Conservation (phyloP, 2,797 vertebrate genomes). For the Sebastes hubbsi region DNA sequence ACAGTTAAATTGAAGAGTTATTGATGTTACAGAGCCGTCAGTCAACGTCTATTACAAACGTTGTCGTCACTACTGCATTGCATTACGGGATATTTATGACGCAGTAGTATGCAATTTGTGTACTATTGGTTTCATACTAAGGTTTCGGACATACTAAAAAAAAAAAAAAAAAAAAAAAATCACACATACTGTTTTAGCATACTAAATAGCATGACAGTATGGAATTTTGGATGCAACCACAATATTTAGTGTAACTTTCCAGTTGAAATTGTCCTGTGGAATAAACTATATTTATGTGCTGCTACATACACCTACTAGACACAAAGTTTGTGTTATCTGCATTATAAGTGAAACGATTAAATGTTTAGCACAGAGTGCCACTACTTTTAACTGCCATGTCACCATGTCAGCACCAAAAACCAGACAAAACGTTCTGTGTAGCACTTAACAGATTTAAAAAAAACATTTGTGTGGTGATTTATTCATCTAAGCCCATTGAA, state of each 20-base stretch:
- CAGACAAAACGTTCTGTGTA: background rate
- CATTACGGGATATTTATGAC: no score
- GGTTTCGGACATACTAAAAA: no score
- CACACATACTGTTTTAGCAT: no score
- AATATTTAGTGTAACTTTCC: background rate
- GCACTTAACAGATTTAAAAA: background rate
- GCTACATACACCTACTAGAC: background rate
- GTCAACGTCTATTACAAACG: rapidly evolving
- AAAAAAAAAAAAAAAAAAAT: no score
- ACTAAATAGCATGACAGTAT: no score
- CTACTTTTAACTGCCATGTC: background rate
- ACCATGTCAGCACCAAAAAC: background rate
- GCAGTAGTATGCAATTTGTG: no score
- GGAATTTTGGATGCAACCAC: no score
- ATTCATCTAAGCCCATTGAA: background rate
- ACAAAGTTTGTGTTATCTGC: background rate
- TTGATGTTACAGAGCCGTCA: no score
- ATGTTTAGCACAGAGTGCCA: background rate
- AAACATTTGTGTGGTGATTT: background rate
- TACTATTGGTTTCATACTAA: no score
- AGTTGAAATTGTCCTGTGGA: background rate
- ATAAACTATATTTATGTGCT: background rate
- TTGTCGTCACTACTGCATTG: no score
- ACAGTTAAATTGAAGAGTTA: no score
- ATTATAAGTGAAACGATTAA: background rate